Evolutionary conservation across 64 coral and sea anemone species (phyloP).

Genomic region (Pocillopora verrucosa): DNA sequence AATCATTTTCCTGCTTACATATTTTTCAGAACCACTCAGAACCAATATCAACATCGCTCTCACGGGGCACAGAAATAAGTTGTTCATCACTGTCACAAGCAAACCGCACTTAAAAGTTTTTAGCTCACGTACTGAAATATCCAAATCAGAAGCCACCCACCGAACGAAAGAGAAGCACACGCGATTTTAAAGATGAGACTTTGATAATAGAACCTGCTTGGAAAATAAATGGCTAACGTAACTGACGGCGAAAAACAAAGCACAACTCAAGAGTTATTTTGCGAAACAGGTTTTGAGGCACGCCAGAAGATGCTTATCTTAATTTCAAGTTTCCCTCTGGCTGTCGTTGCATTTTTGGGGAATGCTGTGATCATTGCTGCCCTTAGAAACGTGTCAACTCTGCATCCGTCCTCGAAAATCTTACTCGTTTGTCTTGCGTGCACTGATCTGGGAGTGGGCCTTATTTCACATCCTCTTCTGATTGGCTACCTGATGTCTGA

Average conservation of each 20-base stretch:
- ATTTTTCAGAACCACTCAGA: too few relatives aligned
- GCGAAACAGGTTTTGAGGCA: neutral
- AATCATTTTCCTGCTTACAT: too few relatives aligned
- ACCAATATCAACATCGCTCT: too few relatives aligned
- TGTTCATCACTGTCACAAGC: too few relatives aligned
- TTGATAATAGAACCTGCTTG: neutral
- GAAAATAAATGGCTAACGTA: neutral
- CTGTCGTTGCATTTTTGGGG: neutral
- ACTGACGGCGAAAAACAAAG: neutral
- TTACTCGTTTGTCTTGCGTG: neutral
- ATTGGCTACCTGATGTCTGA: neutral
- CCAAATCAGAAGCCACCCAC: too few relatives aligned
- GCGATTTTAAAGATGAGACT: neutral
- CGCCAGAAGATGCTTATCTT: neutral
- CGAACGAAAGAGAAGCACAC: neutral
- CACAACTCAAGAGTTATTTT: neutral
- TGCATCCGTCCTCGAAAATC: neutral
- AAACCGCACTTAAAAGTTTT: neutral
- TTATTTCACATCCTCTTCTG: neutral
- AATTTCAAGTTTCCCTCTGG: neutral
- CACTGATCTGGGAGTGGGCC: neutral
- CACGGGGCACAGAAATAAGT: too few relatives aligned
- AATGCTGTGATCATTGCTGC: neutral
- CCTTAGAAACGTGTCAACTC: neutral
- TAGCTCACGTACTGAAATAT: too few relatives aligned